phyloP scores from a whole-genome alignment of 2,888 invertebrate species.

The Clusia tigrina region DNA sequence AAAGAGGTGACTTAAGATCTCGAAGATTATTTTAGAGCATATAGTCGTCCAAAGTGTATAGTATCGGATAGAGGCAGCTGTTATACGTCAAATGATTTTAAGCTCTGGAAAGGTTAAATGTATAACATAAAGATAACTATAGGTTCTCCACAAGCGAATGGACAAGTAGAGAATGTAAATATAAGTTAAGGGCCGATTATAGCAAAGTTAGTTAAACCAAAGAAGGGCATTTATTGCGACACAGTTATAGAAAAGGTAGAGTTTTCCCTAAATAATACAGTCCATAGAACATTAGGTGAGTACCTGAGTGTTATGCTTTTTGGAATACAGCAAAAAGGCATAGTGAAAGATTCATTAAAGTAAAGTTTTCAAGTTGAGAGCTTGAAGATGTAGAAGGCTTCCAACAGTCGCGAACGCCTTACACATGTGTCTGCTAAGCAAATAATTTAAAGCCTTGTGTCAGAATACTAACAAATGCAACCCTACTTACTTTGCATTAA shows the following conservation, averaged over 20 bases:
- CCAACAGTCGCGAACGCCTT: too few species aligned
- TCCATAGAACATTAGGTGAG: not conserved
- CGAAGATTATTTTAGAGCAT: slow-evolving; percentile 3
- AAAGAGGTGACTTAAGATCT: not conserved
- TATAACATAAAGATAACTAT: slow-evolving; percentile 4
- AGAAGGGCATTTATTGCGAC: not conserved
- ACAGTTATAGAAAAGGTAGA: not conserved
- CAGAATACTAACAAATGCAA: too few species aligned
- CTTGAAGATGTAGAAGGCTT: too few species aligned
- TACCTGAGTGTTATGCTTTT: not conserved
- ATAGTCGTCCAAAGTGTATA: slow-evolving; percentile 3
- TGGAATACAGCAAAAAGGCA: not conserved
- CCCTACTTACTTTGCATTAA: too few species aligned
- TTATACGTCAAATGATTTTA: not conserved
- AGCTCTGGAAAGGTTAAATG: not conserved
- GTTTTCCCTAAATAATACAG: not conserved
- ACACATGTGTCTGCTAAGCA: too few species aligned
- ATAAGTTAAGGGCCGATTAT: not conserved
- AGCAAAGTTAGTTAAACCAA: not conserved
- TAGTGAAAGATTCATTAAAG: not conserved
- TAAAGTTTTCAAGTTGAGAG: too few species aligned
- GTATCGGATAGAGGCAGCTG: slow-evolving; percentile 8
- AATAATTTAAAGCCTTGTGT: too few species aligned
- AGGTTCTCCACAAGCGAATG: slow-evolving; percentile 4
- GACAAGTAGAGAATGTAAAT: slow-evolving; percentile 1